Conservation (phyloP, 92 coral and sea anemone species). For the Parazoanthus swiftii region DNA sequence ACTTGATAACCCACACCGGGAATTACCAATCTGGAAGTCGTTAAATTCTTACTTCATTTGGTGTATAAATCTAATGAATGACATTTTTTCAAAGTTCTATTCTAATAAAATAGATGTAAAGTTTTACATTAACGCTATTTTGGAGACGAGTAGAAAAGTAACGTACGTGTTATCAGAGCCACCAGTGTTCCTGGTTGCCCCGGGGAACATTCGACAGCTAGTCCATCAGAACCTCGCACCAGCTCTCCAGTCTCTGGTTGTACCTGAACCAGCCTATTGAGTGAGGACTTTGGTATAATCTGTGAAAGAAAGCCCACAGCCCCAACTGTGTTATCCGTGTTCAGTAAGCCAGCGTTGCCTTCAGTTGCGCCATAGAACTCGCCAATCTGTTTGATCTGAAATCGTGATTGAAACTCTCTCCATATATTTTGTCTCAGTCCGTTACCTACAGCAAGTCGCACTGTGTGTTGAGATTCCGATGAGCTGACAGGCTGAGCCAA, state of each 20-base stretch:
- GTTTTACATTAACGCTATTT: not conserved
- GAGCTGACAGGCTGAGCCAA: constrained; percentile 83
- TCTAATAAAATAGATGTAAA: not conserved
- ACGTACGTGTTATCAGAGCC: constrained; percentile 54
- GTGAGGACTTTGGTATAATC: constrained; percentile 55
- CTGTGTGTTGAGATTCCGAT: constrained; percentile 68
- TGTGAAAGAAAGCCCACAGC: constrained; percentile 76
- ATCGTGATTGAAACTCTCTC: constrained; percentile 86
- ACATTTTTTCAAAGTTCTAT: not conserved
- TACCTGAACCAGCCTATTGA: constrained; percentile 67
- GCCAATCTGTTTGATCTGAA: constrained; percentile 72
- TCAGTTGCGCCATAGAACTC: constrained; percentile 94
- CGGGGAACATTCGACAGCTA: constrained; percentile 71
- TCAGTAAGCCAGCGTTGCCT: constrained; percentile 72
- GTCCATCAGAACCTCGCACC: constrained; percentile 81
- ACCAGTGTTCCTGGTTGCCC: constrained; percentile 88
- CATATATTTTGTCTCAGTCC: constrained; percentile 89
- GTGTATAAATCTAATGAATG: not conserved
- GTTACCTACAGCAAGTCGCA: constrained; percentile 82
- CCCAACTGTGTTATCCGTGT: constrained; percentile 72
- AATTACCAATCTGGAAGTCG: not conserved
- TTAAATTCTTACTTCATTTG: not conserved
- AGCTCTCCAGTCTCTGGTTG: constrained; percentile 82
- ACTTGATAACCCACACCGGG: no score
- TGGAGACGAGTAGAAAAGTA: not conserved